These are phyloP conservation scores for Zaprionus nigranus DNA, from an alignment of 1,140 invertebrate species.

Conservation along the genomic window DNA sequence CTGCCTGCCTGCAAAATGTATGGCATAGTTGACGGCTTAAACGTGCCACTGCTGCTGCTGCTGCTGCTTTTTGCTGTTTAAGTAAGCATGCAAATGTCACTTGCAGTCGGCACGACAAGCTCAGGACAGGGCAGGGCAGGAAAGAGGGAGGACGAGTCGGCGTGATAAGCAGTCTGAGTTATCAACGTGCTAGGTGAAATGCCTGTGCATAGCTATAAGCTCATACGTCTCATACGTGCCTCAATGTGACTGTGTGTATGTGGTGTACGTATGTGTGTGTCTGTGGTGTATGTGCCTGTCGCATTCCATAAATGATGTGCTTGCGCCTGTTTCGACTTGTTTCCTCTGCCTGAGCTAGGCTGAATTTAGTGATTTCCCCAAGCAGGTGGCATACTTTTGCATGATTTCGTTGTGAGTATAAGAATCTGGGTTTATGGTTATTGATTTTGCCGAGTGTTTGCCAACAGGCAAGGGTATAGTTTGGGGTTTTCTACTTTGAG, in stretches of 20 bases:
- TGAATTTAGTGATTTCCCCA: conserved; percentile 81
- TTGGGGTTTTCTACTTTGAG: conserved; percentile 48
- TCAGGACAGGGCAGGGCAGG: not conserved
- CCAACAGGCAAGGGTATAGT: not conserved
- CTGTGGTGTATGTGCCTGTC: conserved; percentile 10
- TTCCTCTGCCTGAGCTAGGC: conserved; percentile 2
- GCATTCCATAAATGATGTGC: conserved; percentile 70
- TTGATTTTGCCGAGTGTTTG: conserved; percentile 60
- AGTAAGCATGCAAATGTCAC: conserved; percentile 83
- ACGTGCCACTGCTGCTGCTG: conserved; percentile 54
- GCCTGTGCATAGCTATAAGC: conserved; percentile 37
- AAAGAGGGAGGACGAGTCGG: conserved; percentile 6
- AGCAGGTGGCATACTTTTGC: conserved; percentile 76
- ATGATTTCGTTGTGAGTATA: conserved; percentile 65
- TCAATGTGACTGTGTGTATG: not conserved
- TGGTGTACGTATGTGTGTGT: conserved; percentile 15
- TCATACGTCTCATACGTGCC: conserved; percentile 4
- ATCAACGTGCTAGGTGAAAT: conserved; percentile 59
- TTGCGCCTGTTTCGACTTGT: conserved; percentile 33
- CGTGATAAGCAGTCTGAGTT: conserved; percentile 78
- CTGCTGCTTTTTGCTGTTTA: conserved; percentile 76
- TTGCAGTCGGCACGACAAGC: conserved; percentile 51
- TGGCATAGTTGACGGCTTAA: conserved; percentile 63
- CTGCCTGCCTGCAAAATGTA: conserved; percentile 37
- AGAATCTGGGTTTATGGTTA: conserved; percentile 72